A percentile compares a stretch with the other conserved stretches of the same genome.
These are phyloP conservation scores for Moxostoma hubbsi DNA, from an alignment of 2,797 vertebrate species.

Conservation along the genomic window DNA sequence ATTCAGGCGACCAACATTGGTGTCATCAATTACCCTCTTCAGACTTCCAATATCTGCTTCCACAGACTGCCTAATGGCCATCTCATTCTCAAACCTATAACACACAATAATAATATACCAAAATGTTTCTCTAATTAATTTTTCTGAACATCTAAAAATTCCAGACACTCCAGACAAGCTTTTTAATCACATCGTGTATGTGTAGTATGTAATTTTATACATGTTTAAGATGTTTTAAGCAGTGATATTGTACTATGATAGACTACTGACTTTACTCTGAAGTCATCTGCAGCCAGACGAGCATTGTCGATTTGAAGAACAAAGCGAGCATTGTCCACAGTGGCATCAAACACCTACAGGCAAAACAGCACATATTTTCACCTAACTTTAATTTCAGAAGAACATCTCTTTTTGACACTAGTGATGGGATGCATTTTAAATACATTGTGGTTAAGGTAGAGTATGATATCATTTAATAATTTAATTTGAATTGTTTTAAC, in stretches of 20 bases:
- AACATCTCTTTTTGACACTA: constrained; percentile 9
- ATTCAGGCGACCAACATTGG: constrained; percentile 87
- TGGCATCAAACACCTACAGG: constrained; percentile 82
- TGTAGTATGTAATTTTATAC: not conserved
- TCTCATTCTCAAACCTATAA: constrained; percentile 86
- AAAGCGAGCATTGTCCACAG: constrained; percentile 83
- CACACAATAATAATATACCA: not conserved
- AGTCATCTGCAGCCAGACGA: constrained; percentile 91
- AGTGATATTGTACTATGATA: not conserved
- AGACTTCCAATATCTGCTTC: constrained; percentile 87
- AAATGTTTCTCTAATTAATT: not conserved
- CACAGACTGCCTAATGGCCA: constrained; percentile 88
- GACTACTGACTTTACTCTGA: constrained; percentile 87
- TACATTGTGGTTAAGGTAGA: too few relatives aligned
- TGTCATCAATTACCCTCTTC: constrained; percentile 89
- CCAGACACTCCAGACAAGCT: not conserved
- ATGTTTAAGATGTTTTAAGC: constrained; percentile 10
- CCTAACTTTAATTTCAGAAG: not conserved
- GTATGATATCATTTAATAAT: too few relatives aligned
- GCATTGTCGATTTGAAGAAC: constrained; percentile 95
- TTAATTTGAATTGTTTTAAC: too few relatives aligned
- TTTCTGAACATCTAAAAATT: not conserved
- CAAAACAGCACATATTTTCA: constrained; percentile 21
- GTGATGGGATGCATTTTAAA: too few relatives aligned
- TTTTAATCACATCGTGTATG: not conserved